Conservation (phyloP, 2,797 vertebrate species). For the Peromyscus nudipes region DNA sequence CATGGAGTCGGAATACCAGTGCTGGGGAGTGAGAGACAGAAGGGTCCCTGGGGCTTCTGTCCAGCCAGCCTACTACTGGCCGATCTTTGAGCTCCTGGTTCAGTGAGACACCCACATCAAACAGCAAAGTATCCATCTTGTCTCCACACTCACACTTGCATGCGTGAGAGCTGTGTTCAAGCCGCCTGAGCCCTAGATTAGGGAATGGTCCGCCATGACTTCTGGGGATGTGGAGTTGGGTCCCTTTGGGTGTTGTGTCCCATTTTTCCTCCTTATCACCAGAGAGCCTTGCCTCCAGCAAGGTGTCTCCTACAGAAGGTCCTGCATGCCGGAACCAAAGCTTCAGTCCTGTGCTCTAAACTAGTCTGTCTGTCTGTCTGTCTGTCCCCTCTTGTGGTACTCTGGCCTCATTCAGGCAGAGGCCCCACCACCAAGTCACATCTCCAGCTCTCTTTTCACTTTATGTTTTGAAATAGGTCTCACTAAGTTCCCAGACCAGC, state of each 20-base stretch:
- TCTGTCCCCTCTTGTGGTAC: too few relatives aligned
- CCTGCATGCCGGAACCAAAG: neutral
- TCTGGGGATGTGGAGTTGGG: neutral
- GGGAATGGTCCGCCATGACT: neutral
- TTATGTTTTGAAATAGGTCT: neutral
- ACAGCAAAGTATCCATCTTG: neutral
- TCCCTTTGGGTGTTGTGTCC: neutral
- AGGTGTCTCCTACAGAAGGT: neutral
- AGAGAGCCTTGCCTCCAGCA: neutral
- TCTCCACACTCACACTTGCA: too few relatives aligned
- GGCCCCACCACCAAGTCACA: rapidly evolving
- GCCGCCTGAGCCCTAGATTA: neutral
- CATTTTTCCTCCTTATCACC: neutral
- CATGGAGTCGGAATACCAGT: neutral
- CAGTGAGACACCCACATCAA: neutral
- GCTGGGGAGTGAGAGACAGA: neutral
- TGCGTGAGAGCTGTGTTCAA: neutral
- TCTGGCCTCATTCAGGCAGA: neutral
- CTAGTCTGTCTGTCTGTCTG: neutral
- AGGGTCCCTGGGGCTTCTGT: neutral
- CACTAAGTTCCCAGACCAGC: neutral
- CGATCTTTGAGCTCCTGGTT: neutral
- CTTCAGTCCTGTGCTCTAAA: neutral
- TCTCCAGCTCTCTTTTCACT: neutral
- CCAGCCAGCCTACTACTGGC: neutral